Evolutionary conservation across 2,113 vertebrate genomes (phyloP).

Genomic region (Chionis minor): DNA sequence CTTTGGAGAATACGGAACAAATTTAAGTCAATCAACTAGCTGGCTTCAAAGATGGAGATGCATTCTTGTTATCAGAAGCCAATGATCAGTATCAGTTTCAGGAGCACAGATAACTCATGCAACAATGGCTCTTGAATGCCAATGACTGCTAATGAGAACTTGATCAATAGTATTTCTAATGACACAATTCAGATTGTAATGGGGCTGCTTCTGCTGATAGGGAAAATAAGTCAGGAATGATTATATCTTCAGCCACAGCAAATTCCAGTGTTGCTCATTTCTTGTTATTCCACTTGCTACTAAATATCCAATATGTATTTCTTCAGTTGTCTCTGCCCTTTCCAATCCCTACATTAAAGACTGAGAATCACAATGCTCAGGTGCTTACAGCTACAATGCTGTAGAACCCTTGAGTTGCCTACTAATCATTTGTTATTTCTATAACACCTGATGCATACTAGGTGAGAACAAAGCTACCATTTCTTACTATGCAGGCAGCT

Average conservation of each 20-base stretch:
- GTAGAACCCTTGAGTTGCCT: not conserved
- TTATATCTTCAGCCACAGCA: fast-evolving
- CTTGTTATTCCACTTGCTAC: not conserved
- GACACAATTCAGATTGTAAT: not conserved
- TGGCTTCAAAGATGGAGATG: not conserved
- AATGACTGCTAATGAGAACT: slow-evolving; percentile 45
- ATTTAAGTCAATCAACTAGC: slow-evolving; percentile 11
- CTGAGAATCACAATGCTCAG: not conserved
- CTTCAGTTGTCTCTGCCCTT: not conserved
- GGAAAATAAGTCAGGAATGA: not conserved
- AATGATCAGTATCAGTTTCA: not conserved
- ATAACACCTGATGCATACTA: not conserved
- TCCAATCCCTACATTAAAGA: not conserved
- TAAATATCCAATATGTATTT: not conserved
- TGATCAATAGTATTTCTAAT: slow-evolving; percentile 44
- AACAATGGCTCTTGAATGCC: not conserved
- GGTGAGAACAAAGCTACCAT: not conserved
- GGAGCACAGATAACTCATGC: not conserved
- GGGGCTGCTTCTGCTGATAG: not conserved
- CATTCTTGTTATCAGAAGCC: slow-evolving; percentile 13
- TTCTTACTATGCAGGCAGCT: not conserved
- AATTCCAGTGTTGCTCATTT: not conserved
- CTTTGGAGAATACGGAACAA: not conserved
- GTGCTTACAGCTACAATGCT: not conserved
- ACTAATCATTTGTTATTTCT: not conserved